phyloP scores from a whole-genome alignment of 1,140 invertebrate genomes.

The Saccostrea glomerata region DNA sequence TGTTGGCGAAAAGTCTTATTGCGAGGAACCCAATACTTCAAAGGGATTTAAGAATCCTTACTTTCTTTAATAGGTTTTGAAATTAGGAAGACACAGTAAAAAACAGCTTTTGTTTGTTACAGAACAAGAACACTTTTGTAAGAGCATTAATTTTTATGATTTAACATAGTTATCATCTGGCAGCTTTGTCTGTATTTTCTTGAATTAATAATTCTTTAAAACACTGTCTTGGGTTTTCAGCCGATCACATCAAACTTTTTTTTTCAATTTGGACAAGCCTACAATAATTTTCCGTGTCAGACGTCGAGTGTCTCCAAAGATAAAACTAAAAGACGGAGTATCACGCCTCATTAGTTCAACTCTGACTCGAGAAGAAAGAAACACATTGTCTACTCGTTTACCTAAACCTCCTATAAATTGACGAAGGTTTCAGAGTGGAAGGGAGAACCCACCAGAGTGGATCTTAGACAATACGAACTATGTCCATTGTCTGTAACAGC shows the following conservation, averaged over 20 bases:
- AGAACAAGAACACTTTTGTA: too few relatives aligned
- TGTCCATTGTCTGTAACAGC: too few relatives aligned
- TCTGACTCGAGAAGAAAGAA: not conserved
- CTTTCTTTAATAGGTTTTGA: not conserved
- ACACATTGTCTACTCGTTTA: not conserved
- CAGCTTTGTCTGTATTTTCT: too few relatives aligned
- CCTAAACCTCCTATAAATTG: not conserved
- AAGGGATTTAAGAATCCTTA: slow-evolving; percentile 9
- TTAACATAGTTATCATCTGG: too few relatives aligned
- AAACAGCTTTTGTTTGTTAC: too few relatives aligned
- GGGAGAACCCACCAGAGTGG: slow-evolving; percentile 21
- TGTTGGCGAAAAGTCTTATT: not conserved
- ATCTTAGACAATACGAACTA: slow-evolving; percentile 10
- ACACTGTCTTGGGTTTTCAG: not conserved
- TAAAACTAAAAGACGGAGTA: not conserved
- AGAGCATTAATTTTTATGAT: too few relatives aligned
- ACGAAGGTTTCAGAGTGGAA: slow-evolving; percentile 16
- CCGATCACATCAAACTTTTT: not conserved
- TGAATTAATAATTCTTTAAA: too few relatives aligned
- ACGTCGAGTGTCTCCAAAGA: not conserved
- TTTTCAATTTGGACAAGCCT: not conserved
- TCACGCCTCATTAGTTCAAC: not conserved
- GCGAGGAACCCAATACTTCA: not conserved
- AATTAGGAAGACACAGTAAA: too few relatives aligned
- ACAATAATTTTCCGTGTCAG: not conserved